Evolutionary conservation across 1,140 invertebrate genomes (phyloP).

Genomic region (Oryzaephilus surinamensis): DNA sequence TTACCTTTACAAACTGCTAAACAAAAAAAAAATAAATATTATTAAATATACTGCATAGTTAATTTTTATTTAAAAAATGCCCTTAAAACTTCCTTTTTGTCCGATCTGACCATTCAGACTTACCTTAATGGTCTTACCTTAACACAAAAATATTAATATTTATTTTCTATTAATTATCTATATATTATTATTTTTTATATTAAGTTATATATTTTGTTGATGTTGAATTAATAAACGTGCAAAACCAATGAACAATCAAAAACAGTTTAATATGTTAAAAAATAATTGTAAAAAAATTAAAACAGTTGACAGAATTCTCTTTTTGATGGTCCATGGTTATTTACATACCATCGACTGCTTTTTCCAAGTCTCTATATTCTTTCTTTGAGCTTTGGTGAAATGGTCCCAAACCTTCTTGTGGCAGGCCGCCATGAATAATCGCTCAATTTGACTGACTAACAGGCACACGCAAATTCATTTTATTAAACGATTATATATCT

Average conservation of each 20-base stretch:
- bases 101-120: conserved; percentile 5
- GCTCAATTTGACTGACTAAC: conserved; percentile 95
- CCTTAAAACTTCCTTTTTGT: too few relatives aligned
- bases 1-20: too few relatives aligned
- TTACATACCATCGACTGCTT: conserved; percentile 91
- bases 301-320: not conserved
- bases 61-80: too few relatives aligned
- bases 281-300: not conserved
- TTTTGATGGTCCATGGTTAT: conserved; percentile 21
- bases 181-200: conserved; percentile 1
- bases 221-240: too few relatives aligned
- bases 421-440: conserved; percentile 84
- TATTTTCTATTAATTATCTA: not conserved
- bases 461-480: conserved; percentile 37
- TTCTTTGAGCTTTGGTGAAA: conserved; percentile 96
- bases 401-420: conserved; percentile 99
- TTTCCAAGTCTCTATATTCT: conserved; percentile 96
- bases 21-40: too few relatives aligned
- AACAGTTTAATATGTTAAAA: too few relatives aligned
- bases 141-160: conserved; percentile 1
- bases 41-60: too few relatives aligned
- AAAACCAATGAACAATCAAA: too few relatives aligned
- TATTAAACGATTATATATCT: conserved; percentile 22
- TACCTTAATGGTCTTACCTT: conserved; percentile 11
- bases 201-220: too few relatives aligned